Evolutionary conservation across 1,140 invertebrate genomes (phyloP).

Genomic region (Pachypsylla venusta): DNA sequence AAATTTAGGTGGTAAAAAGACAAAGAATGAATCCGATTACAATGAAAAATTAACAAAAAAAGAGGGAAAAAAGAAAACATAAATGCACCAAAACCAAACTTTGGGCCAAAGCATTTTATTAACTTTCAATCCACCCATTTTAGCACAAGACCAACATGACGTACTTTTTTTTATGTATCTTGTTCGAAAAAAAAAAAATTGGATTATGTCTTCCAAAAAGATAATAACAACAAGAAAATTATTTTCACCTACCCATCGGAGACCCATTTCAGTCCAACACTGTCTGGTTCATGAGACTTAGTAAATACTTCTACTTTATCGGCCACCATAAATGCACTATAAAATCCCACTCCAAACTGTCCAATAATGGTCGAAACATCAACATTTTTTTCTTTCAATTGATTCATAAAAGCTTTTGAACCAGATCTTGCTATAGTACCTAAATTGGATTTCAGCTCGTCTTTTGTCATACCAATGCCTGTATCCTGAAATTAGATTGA

Average conservation of each 20-base stretch:
- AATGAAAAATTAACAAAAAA: too few species aligned
- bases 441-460: slow-evolving; percentile 79
- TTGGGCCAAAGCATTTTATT: too few species aligned
- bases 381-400: slow-evolving; percentile 49
- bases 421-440: slow-evolving; percentile 92
- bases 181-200: too few species aligned
- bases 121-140: too few species aligned
- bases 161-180: too few species aligned
- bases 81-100: too few species aligned
- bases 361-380: slow-evolving; percentile 75
- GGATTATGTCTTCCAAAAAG: too few species aligned
- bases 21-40: too few species aligned
- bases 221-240: too few species aligned
- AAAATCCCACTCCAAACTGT: slow-evolving; percentile 97
- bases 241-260: slow-evolving; percentile 75
- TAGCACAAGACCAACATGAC: too few species aligned
- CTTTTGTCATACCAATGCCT: slow-evolving; percentile 86
- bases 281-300: slow-evolving; percentile 40
- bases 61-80: too few species aligned
- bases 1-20: too few species aligned
- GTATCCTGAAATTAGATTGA: slow-evolving; percentile 45
- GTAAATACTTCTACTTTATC: slow-evolving; percentile 87
- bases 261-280: slow-evolving; percentile 63
- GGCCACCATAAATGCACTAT: slow-evolving; percentile 93
- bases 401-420: slow-evolving; percentile 77